Evolutionary conservation across 2,888 invertebrate species (phyloP).

Genomic region (Scelioninae gen. 1): DNA sequence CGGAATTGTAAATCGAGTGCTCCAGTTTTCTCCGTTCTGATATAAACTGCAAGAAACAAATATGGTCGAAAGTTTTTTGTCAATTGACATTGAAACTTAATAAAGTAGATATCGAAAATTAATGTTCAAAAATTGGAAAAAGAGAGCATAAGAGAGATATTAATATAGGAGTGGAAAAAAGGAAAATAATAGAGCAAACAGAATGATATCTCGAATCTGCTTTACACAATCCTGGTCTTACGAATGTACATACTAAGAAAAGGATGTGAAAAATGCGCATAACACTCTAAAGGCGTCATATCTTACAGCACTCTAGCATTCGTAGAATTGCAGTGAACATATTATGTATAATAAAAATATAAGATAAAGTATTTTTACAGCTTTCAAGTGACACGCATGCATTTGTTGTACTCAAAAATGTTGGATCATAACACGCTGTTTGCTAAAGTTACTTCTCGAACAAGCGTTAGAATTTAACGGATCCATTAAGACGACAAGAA

Average conservation of each 20-base stretch:
- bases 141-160: conserved; percentile 68
- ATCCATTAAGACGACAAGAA: conserved; percentile 32
- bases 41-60: background rate
- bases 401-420: conserved; percentile 36
- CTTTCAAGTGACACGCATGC: conserved; percentile 52
- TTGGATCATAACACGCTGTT: conserved; percentile 5
- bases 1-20: background rate
- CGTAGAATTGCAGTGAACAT: conserved; percentile 79
- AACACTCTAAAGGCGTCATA: conserved; percentile 82
- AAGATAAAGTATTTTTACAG: conserved; percentile 63
- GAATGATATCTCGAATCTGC: conserved; percentile 72
- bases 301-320: conserved; percentile 85
- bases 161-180: conserved; percentile 24
- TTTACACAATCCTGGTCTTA: conserved; percentile 74
- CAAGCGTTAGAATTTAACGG: conserved; percentile 21
- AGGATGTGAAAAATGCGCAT: conserved; percentile 79
- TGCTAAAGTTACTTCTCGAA: conserved; percentile 11
- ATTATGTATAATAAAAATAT: conserved; percentile 61
- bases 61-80: background rate
- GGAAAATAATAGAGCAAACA: conserved; percentile 43
- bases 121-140: conserved; percentile 22
- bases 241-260: conserved; percentile 72
- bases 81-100: conserved; percentile 17
- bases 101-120: conserved; percentile 18
- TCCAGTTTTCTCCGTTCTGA: conserved; percentile 3